Evolutionary conservation across 1,140 invertebrate species (phyloP).

Genomic region (Trichonephila clavipes): DNA sequence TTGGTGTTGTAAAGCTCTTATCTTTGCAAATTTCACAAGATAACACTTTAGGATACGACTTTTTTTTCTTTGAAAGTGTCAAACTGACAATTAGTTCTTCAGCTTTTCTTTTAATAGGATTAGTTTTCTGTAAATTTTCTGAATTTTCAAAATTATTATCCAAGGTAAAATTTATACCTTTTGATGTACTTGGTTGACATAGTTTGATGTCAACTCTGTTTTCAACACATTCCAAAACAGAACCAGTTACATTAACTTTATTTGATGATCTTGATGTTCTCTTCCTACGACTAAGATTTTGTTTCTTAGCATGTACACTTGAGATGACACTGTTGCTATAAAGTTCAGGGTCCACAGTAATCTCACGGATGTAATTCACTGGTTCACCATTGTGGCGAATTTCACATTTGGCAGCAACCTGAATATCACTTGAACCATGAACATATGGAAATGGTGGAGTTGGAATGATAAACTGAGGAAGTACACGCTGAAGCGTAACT

Average conservation of each 20-base stretch:
- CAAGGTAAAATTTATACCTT: background rate
- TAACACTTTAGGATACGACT: constrained; percentile 80
- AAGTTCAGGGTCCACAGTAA: background rate
- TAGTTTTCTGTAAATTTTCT: constrained; percentile 3
- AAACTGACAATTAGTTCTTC: constrained; percentile 81
- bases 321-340: background rate
- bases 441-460: background rate
- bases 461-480: background rate
- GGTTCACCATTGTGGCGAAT: background rate
- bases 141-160: background rate
- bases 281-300: background rate
- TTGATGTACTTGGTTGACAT: background rate
- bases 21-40: constrained; percentile 85
- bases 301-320: background rate
- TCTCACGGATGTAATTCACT: background rate
- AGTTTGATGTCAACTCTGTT: background rate
- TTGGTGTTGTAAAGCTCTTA: constrained; percentile 85
- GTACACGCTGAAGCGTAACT: too few species aligned
- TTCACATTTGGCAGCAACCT: background rate
- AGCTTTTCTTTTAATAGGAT: constrained; percentile 78
- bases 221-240: background rate
- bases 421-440: background rate
- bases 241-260: background rate
- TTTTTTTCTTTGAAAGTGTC: constrained; percentile 79
- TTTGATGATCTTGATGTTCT: background rate